Conservation (phyloP, 2,888 invertebrate species). For the Gandaritis pyraliata region DNA sequence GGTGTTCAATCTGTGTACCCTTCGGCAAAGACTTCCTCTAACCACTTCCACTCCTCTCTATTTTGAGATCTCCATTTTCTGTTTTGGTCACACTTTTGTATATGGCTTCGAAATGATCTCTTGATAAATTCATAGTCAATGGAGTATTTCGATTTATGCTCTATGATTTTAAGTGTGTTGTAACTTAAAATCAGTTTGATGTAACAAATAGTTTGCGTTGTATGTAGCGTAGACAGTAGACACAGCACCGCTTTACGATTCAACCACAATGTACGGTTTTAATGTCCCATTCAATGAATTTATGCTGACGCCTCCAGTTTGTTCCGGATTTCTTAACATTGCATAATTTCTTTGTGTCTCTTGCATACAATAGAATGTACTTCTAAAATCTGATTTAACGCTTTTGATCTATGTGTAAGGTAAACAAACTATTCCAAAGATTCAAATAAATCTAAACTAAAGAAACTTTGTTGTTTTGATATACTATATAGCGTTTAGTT, state of each 20-base stretch:
- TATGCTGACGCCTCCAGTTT: constrained; percentile 23
- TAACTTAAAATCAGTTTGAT: constrained; percentile 23
- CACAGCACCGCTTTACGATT: constrained; percentile 24
- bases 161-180: constrained; percentile 2
- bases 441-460: no score
- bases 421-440: neutral
- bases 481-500: no score
- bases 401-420: neutral
- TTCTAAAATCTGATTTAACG: neutral
- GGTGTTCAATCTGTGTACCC: no score
- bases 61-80: no score
- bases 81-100: no score
- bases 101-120: no score
- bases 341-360: constrained; percentile 27
- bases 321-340: constrained; percentile 37
- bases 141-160: neutral
- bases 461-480: no score
- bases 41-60: no score
- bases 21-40: no score
- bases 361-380: constrained; percentile 22
- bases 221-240: neutral
- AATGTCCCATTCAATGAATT: constrained; percentile 32
- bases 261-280: constrained; percentile 32
- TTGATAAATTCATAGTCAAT: no score
- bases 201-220: constrained; percentile 21